These are phyloP conservation scores for Aphelenchoides fujianensis DNA, from an alignment of 1,140 invertebrate species.

Conservation along the genomic window DNA sequence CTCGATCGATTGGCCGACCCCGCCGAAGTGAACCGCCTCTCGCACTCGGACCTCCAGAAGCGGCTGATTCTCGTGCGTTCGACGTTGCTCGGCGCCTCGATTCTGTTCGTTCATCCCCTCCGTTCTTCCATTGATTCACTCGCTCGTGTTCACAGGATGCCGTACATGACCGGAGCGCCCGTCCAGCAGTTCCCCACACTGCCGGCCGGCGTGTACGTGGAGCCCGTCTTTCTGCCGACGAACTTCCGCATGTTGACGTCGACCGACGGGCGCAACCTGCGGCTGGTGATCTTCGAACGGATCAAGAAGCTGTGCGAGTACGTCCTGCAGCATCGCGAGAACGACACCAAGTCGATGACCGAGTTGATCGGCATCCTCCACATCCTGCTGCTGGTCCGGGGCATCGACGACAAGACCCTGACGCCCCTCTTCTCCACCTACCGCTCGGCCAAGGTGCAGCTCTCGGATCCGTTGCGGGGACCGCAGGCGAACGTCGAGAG, in stretches of 20 bases:
- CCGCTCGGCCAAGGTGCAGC: slow-evolving; percentile 67
- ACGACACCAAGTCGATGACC: slow-evolving; percentile 74
- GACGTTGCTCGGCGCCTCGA: slow-evolving; percentile 38
- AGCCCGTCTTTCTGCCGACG: slow-evolving; percentile 10
- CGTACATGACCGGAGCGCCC: slow-evolving; percentile 5
- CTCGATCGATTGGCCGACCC: slow-evolving; percentile 67
- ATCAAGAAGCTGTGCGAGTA: slow-evolving; percentile 67
- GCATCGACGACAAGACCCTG: slow-evolving; percentile 26
- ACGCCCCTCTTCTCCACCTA: slow-evolving; percentile 68
- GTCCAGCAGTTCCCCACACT: background rate
- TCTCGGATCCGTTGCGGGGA: slow-evolving; percentile 65
- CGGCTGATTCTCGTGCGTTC: slow-evolving; percentile 35
- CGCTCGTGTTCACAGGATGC: background rate
- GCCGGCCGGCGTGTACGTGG: slow-evolving; percentile 12
- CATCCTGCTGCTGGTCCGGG: slow-evolving; percentile 30
- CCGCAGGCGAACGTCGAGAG: slow-evolving; percentile 69
- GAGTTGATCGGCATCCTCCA: slow-evolving; percentile 66
- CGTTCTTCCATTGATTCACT: background rate
- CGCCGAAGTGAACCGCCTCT: slow-evolving; percentile 56
- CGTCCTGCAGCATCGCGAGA: slow-evolving; percentile 69
- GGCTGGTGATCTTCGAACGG: slow-evolving; percentile 66
- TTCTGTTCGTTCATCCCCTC: slow-evolving; percentile 25
- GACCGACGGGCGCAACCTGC: slow-evolving; percentile 54
- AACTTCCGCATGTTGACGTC: slow-evolving; percentile 15
- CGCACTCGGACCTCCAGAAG: slow-evolving; percentile 53